Base-by-base conservation (phyloP, 2,888 invertebrate species). In the Sthenelais limicola region DNA sequence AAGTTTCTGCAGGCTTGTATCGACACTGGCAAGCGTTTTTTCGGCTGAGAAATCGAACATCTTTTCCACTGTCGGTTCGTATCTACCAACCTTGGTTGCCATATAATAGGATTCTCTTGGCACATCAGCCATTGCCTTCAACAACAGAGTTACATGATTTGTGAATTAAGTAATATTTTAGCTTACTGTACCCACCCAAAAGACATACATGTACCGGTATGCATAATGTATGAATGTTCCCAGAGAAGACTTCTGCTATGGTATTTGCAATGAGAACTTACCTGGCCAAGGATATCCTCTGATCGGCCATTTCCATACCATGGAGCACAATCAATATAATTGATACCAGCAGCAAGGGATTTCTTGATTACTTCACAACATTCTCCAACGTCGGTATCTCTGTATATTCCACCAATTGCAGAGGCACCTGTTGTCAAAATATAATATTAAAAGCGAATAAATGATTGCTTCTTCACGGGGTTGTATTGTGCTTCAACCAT, bases 221-320 rank as follows among this genome's bases (percentile, higher is more conserved):
- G 18, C 18, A 43, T 43, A 15, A 43, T 43, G 18, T 43, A 43
- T 43, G 18, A 9, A 43, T 43, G 18, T 43, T 18, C 43, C 9
- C 9, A 43, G 18, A 9, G 18, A 43, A 43, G 18, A 18, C 43
- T 43, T 43, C 18, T 43, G 18, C 9, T 43, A 9, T 43, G 18
- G 9, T 43, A n/a, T n/a, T n/a, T n/a, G n/a, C n/a, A n/a, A n/a
- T n/a, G n/a, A n/a, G n/a, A n/a, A 18, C 73, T 70, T 77, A 89
- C 89, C 90, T 93, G 92, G 77, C 97, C 97, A 28, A 97, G 88
- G 15, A 93, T 90, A 76, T 90, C 90, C 88, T 97, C 97, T 0
- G 97, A 94, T 74, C 90, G 91, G 0, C 96, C 94, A 84, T 95
- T 93, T 0, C 97, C 97, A 84, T 97, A 97, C 92, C 92, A 97